These are phyloP conservation scores for Callocephalon fimbriatum DNA, from an alignment of 2,113 vertebrate species.

Conservation along the genomic window DNA sequence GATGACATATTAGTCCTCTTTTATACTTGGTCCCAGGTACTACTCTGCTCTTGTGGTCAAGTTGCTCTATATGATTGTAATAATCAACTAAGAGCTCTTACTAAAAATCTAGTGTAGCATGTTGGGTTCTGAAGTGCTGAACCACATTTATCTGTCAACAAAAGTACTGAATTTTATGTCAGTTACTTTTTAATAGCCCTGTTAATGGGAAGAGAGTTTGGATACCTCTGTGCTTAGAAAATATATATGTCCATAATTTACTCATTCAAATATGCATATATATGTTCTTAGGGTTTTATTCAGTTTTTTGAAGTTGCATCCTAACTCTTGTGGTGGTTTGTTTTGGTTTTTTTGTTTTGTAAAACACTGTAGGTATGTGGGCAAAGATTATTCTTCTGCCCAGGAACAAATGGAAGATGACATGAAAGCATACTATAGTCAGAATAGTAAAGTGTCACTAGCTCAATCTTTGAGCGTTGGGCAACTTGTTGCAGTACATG, in stretches of 20 bases:
- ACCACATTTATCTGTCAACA: neutral
- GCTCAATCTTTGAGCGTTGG: conserved; percentile 72
- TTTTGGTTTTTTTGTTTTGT: neutral
- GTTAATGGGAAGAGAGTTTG: neutral
- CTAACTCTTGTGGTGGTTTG: neutral
- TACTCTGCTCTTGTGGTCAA: neutral
- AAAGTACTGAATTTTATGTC: neutral
- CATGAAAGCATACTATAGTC: conserved; percentile 86
- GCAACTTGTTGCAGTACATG: conserved; percentile 84
- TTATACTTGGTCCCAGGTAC: neutral
- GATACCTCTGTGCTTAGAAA: neutral
- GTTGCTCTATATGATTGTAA: neutral
- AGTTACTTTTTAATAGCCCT: neutral
- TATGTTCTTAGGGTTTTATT: neutral
- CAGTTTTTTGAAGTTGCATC: neutral
- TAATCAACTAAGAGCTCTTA: neutral
- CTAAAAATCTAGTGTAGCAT: neutral
- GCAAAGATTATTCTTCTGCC: conserved; percentile 87
- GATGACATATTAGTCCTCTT: neutral
- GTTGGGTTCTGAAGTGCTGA: neutral
- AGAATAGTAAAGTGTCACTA: conserved; percentile 5
- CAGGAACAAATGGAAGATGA: conserved; percentile 90
- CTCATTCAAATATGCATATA: neutral
- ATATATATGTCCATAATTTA: neutral
- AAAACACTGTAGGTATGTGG: conserved; percentile 85